Conservation (phyloP, 2,888 invertebrate genomes). For the Agrilus mali region DNA sequence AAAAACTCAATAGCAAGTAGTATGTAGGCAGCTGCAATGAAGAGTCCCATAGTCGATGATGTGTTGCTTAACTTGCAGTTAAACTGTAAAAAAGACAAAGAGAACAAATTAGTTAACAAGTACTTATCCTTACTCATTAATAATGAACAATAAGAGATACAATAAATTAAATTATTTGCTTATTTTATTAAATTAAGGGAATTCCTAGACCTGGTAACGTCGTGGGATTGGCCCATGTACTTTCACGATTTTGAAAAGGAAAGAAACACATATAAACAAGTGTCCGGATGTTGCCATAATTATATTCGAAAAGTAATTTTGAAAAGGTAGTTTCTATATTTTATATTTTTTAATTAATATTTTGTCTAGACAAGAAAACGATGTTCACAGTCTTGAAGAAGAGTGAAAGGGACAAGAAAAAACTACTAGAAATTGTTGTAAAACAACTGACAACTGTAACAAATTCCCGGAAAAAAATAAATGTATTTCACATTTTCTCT, state of each 20-base stretch:
- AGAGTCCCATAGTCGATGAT: too few species aligned
- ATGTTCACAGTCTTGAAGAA: constrained; percentile 91
- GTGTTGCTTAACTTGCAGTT: too few species aligned
- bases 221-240: constrained; percentile 97
- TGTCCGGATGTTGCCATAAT: constrained; percentile 85
- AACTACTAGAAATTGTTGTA: constrained; percentile 89
- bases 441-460: constrained; percentile 82
- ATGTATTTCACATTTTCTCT: too few species aligned
- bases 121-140: too few species aligned
- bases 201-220: constrained; percentile 83
- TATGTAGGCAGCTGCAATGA: too few species aligned
- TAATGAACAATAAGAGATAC: too few species aligned
- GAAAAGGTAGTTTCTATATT: neutral
- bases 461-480: too few species aligned
- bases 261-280: constrained; percentile 83
- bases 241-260: constrained; percentile 92
- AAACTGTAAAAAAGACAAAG: too few species aligned
- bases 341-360: neutral
- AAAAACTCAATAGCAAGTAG: too few species aligned
- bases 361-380: constrained; percentile 76
- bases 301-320: constrained; percentile 76
- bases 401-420: constrained; percentile 90
- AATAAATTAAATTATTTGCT: too few species aligned
- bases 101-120: too few species aligned
- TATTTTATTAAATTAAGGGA: constrained; percentile 84